Percentiles rank a stretch among this genome's conserved stretches.
Conservation (phyloP, 1,140 invertebrate species). For the Aricia agestis region DNA sequence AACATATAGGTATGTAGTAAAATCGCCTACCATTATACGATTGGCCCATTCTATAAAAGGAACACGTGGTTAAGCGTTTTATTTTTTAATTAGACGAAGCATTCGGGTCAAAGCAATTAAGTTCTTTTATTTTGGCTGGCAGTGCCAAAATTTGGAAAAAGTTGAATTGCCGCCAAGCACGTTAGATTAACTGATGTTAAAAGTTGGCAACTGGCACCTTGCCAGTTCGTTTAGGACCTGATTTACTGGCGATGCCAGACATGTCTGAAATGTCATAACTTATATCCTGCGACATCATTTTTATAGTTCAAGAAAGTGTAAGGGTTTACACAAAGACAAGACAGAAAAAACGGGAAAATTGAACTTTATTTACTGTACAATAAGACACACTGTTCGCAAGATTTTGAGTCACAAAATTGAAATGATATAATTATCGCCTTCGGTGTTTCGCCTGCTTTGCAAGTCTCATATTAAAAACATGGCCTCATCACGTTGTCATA, state of each 20-base stretch:
- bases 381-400: too few species aligned
- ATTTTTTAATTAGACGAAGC: slow-evolving; percentile 27
- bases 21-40: too few species aligned
- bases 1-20: too few species aligned
- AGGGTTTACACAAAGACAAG: not conserved
- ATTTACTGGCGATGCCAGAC: slow-evolving; percentile 19
- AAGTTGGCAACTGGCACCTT: slow-evolving; percentile 24
- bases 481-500: too few species aligned
- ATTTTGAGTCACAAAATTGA: too few species aligned
- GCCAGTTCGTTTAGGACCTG: slow-evolving; percentile 30
- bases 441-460: too few species aligned
- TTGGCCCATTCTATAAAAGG: too few species aligned
- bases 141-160: slow-evolving; percentile 40
- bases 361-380: too few species aligned
- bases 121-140: slow-evolving; percentile 36
- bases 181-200: slow-evolving; percentile 34
- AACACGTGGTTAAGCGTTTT: not conserved
- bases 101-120: slow-evolving; percentile 37
- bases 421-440: too few species aligned
- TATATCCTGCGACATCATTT: not conserved
- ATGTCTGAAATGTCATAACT: not conserved
- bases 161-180: slow-evolving; percentile 32
- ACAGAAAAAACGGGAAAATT: not conserved
- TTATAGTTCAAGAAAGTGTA: not conserved
- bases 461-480: too few species aligned